Evolutionary conservation across 1,140 invertebrate species (phyloP).

Genomic region (Lepidurus arcticus): DNA sequence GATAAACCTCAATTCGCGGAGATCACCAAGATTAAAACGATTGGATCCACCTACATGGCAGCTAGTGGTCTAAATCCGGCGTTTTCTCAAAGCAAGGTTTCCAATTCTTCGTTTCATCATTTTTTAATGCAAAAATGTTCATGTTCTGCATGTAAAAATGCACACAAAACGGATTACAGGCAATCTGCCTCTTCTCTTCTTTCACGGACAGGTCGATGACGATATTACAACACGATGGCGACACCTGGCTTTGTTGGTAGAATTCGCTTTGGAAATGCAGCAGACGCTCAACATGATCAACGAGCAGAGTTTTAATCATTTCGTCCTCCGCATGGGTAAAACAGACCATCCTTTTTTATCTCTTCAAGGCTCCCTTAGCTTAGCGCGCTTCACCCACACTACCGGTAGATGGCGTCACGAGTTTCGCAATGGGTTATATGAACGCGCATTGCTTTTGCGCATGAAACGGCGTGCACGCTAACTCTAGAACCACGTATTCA

Average conservation of each 20-base stretch:
- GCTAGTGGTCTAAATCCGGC: conserved; percentile 77
- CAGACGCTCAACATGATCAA: conserved; percentile 83
- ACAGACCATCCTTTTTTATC: conserved; percentile 29
- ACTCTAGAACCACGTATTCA: background rate
- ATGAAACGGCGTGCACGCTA: too few species aligned
- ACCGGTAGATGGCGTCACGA: background rate
- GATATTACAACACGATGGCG: conserved; percentile 68
- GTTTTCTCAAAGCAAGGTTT: background rate
- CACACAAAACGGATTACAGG: too few species aligned
- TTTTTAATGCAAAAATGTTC: background rate
- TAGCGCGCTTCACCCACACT: background rate
- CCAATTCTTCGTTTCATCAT: background rate
- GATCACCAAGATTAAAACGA: conserved; percentile 97
- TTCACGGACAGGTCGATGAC: conserved; percentile 51
- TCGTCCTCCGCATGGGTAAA: conserved; percentile 80
- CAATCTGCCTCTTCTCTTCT: conserved; percentile 7
- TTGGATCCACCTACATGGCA: conserved; percentile 96
- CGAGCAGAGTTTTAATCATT: conserved; percentile 93
- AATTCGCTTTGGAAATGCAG: conserved; percentile 84
- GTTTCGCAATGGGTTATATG: background rate
- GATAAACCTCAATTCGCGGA: conserved; percentile 72
- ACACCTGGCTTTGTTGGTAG: conserved; percentile 75
- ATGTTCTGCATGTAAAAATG: too few species aligned
- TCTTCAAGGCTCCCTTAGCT: background rate
- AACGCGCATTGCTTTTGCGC: too few species aligned